A percentile compares a stretch with the other conserved stretches of the same genome.
phyloP scores from a whole-genome alignment of 2,797 vertebrate species.

The Pantherophis vulpinus region DNA sequence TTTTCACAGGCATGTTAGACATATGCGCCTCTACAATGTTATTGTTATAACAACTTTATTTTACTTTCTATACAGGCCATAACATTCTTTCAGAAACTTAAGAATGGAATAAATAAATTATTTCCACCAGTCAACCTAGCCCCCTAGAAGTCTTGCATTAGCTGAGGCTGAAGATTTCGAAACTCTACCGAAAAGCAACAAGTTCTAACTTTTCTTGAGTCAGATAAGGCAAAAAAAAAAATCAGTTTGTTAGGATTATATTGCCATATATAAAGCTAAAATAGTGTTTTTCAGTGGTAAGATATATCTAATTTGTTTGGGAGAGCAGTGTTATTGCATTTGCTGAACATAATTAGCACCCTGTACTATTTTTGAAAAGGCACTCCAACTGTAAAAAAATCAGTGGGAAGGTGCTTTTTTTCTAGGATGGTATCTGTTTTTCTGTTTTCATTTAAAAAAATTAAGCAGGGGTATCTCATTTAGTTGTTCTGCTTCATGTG shows the following conservation, averaged over 20 bases:
- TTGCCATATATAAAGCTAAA: not conserved
- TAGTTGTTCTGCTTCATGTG: not conserved
- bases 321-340: not conserved
- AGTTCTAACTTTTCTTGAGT: not conserved
- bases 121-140: not conserved
- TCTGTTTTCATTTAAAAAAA: not conserved
- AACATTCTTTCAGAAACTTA: not conserved
- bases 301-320: not conserved
- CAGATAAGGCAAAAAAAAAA: not conserved
- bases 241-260: not conserved
- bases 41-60: not conserved
- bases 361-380: not conserved
- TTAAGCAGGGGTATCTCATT: not conserved
- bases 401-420: not conserved
- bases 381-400: not conserved
- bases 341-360: not conserved
- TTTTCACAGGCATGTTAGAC: not conserved
- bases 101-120: not conserved
- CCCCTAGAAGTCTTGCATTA: not conserved
- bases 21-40: not conserved
- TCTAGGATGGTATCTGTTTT: not conserved
- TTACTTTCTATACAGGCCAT: not conserved
- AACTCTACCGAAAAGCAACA: not conserved
- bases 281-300: not conserved
- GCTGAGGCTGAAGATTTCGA: not conserved